Base-by-base conservation (phyloP, 2,888 invertebrate species). In the Leucozona laternaria region DNA sequence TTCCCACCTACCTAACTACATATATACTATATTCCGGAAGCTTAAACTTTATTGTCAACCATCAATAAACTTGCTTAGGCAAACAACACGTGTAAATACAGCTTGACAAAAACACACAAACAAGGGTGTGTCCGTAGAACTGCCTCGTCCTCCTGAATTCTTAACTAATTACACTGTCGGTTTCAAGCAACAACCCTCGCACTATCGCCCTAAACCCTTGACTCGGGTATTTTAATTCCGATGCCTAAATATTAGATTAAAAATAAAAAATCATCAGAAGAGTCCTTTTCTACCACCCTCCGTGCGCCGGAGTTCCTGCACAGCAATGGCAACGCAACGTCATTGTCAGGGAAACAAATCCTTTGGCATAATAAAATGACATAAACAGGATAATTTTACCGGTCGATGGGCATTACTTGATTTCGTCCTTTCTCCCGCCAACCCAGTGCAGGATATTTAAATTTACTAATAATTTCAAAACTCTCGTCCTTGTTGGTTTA, bases 391-490 rank as follows among this genome's bases (percentile, higher is more conserved):
- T 81, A 73, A 81, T 85, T 85, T 81, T 73, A 57, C 73, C 77
- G 85, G 85, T 77, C 66, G 84, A 53, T 68, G 66, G 66, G 34
- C 57, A 8, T 68, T 57, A 22, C 66, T 48, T 34, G 50, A 31
- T 68, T 55, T 76, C 50, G 48, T 72, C 60, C 70, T 64, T 50
- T 25, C 13, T 28, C 25, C 10, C 31, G 8, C 55, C 17, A 20
- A 13, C 17, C 13, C 13, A 13, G 13, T 20, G 50, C 70, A 75
- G 83, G 83, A 84, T 79, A 86, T 86, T 86, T 78, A 86, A 86
- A 79, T 79, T 86, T 75, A 71, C 82, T 79, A 86, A 86, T 86
- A 86, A 82, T 86, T 86, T 71, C 58, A 79, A 86, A 86, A 75
- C 58, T 78, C 78, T 57, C 71, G 78, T 68, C 68, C 53, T 75